These are phyloP conservation scores for Pygmarrhopalites habei DNA, from an alignment of 1,140 invertebrate species.

Conservation along the genomic window DNA sequence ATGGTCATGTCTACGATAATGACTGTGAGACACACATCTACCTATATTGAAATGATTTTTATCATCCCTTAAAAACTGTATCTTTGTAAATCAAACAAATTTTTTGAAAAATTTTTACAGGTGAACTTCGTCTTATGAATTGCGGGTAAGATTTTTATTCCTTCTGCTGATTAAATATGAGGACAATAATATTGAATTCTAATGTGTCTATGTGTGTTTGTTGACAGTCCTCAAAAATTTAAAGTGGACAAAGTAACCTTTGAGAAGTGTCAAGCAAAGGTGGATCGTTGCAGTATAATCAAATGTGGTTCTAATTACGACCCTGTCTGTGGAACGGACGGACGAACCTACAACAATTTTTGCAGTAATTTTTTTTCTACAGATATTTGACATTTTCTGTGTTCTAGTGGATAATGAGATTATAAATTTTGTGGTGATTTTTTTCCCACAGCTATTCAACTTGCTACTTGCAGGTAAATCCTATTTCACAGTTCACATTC, in stretches of 20 bases:
- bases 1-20: conserved; percentile 77
- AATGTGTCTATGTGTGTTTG: background rate
- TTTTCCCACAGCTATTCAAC: too few relatives aligned
- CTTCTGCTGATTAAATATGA: background rate
- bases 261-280: conserved; percentile 63
- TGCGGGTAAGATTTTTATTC: conserved; percentile 63
- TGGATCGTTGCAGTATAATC: conserved; percentile 63
- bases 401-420: too few relatives aligned
- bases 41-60: too few relatives aligned
- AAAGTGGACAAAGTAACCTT: conserved; percentile 61
- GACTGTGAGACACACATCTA: too few relatives aligned
- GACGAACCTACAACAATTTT: conserved; percentile 69
- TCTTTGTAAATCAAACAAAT: too few relatives aligned
- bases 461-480: conserved; percentile 67
- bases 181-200: too few relatives aligned
- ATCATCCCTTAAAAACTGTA: too few relatives aligned
- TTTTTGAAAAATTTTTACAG: too few relatives aligned
- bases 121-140: conserved; percentile 81
- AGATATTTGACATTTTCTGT: too few relatives aligned
- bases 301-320: conserved; percentile 53
- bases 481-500: background rate
- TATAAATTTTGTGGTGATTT: too few relatives aligned
- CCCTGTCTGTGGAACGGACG: conserved; percentile 69
- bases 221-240: conserved; percentile 36
- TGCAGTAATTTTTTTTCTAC: too few relatives aligned